Percentiles rank a stretch among this genome's conserved stretches.
Conservation (phyloP, 2,113 vertebrate species). For the Rhinoptilus africanus region DNA sequence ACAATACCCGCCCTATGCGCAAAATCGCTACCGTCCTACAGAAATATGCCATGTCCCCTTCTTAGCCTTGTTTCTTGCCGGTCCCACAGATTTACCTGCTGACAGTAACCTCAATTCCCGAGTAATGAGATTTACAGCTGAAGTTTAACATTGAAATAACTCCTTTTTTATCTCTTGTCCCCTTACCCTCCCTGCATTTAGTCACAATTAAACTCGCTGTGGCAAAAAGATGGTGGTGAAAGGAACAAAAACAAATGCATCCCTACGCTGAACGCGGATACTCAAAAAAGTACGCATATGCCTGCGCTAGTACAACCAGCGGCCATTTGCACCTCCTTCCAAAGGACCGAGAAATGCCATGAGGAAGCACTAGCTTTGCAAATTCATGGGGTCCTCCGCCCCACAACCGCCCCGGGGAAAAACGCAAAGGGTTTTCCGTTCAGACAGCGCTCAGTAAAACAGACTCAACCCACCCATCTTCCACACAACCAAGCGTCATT, state of each 20-base stretch:
- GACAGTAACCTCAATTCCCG: conserved; percentile 50
- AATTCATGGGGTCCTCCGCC: neutral
- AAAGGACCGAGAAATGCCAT: neutral
- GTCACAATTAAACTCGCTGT: neutral
- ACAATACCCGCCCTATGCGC: neutral
- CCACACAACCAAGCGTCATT: neutral
- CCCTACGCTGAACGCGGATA: accelerated
- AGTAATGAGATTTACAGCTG: conserved; percentile 37
- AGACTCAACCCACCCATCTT: neutral
- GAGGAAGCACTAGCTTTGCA: neutral
- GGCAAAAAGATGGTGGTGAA: neutral
- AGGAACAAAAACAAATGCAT: neutral
- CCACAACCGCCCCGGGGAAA: neutral
- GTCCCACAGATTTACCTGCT: conserved; percentile 25
- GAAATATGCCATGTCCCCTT: neutral
- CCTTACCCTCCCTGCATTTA: neutral
- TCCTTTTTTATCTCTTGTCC: neutral
- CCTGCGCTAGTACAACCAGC: neutral
- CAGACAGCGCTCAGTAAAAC: neutral
- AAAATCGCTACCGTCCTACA: neutral
- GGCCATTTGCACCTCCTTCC: neutral
- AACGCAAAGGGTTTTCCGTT: neutral
- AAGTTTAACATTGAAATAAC: conserved; percentile 52
- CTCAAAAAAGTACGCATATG: neutral
- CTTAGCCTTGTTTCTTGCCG: conserved; percentile 27